Conservation (phyloP, 2,797 vertebrate species). For the Megaceryle alcyon region DNA sequence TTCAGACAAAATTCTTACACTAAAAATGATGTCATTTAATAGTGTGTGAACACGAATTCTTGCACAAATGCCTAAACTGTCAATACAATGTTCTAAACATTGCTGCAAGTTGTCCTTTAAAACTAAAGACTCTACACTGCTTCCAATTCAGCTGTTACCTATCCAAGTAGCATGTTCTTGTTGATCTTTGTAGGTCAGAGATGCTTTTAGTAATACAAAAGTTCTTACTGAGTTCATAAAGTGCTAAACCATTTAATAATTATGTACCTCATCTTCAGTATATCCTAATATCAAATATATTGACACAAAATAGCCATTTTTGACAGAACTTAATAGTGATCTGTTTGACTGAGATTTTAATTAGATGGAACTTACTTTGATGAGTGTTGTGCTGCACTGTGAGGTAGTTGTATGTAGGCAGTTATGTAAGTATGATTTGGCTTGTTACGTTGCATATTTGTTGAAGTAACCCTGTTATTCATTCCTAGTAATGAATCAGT, state of each 20-base stretch:
- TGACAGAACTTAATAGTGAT: not conserved
- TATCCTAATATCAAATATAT: not conserved
- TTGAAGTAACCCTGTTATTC: conserved; percentile 9
- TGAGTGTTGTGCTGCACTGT: not conserved
- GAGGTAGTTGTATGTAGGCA: not conserved
- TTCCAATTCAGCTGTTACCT: not conserved
- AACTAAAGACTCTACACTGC: not conserved
- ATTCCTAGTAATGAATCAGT: not conserved
- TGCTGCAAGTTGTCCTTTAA: not conserved
- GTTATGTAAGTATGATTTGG: not conserved
- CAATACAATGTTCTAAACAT: not conserved
- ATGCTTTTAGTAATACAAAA: not conserved
- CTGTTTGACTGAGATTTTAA: conserved; percentile 18
- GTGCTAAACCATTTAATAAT: not conserved
- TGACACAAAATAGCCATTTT: conserved; percentile 31
- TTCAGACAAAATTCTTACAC: not conserved
- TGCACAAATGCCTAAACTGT: not conserved
- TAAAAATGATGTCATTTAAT: not conserved
- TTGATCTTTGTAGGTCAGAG: not conserved
- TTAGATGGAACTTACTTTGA: conserved; percentile 11
- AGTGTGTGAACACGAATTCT: not conserved
- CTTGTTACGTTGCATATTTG: conserved; percentile 2
- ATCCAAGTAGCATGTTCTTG: not conserved
- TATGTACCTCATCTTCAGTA: conserved; percentile 1
- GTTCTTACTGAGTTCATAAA: not conserved